Percentiles rank a stretch among this genome's conserved stretches.
Conservation (phyloP, 2,888 invertebrate genomes). For the Phorcus lineatus region DNA sequence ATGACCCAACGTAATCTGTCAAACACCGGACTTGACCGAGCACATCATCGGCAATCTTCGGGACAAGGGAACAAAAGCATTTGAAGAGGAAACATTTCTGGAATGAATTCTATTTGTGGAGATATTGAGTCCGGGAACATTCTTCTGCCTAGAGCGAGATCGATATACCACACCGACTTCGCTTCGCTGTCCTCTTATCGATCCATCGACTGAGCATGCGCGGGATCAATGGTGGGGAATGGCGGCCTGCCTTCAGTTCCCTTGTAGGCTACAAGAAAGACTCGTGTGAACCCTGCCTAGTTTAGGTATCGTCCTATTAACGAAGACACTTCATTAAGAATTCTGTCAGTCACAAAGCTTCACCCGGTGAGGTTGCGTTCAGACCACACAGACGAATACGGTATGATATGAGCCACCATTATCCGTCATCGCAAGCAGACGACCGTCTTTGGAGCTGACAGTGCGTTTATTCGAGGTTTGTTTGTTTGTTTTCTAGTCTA, state of each 20-base stretch:
- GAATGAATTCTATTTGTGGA: conserved; percentile 10
- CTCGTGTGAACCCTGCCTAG: not conserved
- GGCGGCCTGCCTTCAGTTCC: not conserved
- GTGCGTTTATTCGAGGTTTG: too few species aligned
- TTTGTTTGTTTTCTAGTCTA: too few species aligned
- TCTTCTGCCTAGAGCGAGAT: not conserved
- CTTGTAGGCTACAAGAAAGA: not conserved
- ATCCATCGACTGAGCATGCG: not conserved
- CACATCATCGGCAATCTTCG: not conserved
- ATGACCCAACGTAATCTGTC: not conserved
- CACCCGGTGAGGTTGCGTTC: too few species aligned
- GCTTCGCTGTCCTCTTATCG: not conserved
- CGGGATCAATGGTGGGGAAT: not conserved
- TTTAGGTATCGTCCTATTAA: not conserved
- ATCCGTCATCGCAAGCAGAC: too few species aligned
- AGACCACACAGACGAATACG: too few species aligned
- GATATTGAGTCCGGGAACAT: not conserved
- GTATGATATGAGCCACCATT: too few species aligned
- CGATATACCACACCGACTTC: not conserved
- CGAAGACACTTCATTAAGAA: not conserved
- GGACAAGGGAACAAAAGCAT: not conserved
- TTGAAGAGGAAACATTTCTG: not conserved
- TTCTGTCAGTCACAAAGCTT: not conserved
- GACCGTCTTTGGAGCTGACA: too few species aligned
- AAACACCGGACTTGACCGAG: not conserved